These are phyloP conservation scores for Thera britannica DNA, from an alignment of 2,888 invertebrate species.

Conservation along the genomic window DNA sequence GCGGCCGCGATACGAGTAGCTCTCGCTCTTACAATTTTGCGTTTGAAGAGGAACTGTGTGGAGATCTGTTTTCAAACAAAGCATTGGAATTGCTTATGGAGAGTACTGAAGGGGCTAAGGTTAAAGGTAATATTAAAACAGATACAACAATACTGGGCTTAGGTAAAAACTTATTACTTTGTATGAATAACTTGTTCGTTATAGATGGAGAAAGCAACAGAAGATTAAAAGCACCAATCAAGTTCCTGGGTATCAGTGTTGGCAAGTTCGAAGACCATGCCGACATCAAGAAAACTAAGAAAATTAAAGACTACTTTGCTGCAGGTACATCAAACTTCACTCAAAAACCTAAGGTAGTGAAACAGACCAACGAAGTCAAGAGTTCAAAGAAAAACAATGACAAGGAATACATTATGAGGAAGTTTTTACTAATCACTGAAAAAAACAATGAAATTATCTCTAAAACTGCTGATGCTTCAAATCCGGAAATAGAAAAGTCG, in stretches of 20 bases:
- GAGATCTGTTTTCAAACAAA: conserved; percentile 87
- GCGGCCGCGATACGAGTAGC: conserved; percentile 84
- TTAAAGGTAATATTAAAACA: conserved; percentile 56
- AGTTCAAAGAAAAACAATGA: conserved; percentile 43
- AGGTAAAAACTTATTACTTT: background rate
- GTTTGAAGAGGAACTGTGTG: conserved; percentile 86
- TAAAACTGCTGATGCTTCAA: conserved; percentile 4
- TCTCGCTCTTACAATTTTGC: conserved; percentile 87
- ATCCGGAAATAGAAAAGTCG: conserved; percentile 15
- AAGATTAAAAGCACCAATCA: conserved; percentile 83
- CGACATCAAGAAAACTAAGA: conserved; percentile 81
- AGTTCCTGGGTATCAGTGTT: conserved; percentile 90
- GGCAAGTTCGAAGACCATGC: conserved; percentile 89
- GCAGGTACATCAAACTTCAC: conserved; percentile 62
- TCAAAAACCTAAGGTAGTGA: conserved; percentile 45
- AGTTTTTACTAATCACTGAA: conserved; percentile 39
- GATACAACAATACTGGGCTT: background rate
- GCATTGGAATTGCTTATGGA: conserved; percentile 88
- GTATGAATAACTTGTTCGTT: conserved; percentile 42
- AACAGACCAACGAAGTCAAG: conserved; percentile 40
- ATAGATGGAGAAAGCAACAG: conserved; percentile 68
- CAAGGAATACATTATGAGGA: conserved; percentile 62
- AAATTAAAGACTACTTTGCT: conserved; percentile 85
- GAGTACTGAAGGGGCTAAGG: conserved; percentile 75
- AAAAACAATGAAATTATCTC: conserved; percentile 32